Evolutionary conservation across 1,140 invertebrate genomes (phyloP).

Genomic region (Homarus americanus): DNA sequence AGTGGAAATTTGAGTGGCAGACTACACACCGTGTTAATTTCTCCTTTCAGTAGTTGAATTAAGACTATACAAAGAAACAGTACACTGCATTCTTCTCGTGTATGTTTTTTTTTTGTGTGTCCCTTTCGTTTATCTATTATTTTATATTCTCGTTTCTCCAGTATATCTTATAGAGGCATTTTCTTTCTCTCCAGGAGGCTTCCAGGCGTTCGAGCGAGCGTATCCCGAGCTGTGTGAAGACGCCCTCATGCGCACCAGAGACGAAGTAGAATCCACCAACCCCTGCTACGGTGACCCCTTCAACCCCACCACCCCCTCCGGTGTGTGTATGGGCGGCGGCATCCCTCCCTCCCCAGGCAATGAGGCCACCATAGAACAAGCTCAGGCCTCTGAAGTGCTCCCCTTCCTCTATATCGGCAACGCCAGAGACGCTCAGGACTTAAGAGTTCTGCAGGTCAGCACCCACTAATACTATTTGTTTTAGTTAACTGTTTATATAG

Average conservation of each 20-base stretch:
- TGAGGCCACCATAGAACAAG: slow-evolving; percentile 84
- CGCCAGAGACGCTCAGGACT: slow-evolving; percentile 88
- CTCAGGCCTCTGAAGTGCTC: slow-evolving; percentile 88
- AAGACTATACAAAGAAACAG: too few relatives aligned
- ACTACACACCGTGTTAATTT: too few relatives aligned
- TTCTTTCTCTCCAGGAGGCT: slow-evolving; percentile 77
- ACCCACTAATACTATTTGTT: too few relatives aligned
- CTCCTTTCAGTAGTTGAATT: too few relatives aligned
- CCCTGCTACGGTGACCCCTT: slow-evolving; percentile 48
- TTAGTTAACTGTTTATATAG: too few relatives aligned
- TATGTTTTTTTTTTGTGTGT: background rate
- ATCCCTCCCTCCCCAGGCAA: slow-evolving; percentile 72
- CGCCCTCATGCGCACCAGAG: slow-evolving; percentile 51
- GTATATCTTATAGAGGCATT: too few relatives aligned
- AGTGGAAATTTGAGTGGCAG: too few relatives aligned
- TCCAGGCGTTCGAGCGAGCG: slow-evolving; percentile 78
- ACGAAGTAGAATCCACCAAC: slow-evolving; percentile 59
- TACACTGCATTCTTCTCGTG: background rate
- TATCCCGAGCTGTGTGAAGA: slow-evolving; percentile 78
- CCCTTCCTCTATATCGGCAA: slow-evolving; percentile 94
- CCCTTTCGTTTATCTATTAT: too few relatives aligned
- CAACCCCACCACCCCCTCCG: slow-evolving; percentile 81
- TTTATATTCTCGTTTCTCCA: too few relatives aligned
- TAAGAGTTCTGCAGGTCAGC: slow-evolving; percentile 82
- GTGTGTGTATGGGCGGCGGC: slow-evolving; percentile 19